Evolutionary conservation across 1,140 invertebrate genomes (phyloP), one percentile per base, ranked within the genome.

Genomic region (Penaeus chinensis): DNA sequence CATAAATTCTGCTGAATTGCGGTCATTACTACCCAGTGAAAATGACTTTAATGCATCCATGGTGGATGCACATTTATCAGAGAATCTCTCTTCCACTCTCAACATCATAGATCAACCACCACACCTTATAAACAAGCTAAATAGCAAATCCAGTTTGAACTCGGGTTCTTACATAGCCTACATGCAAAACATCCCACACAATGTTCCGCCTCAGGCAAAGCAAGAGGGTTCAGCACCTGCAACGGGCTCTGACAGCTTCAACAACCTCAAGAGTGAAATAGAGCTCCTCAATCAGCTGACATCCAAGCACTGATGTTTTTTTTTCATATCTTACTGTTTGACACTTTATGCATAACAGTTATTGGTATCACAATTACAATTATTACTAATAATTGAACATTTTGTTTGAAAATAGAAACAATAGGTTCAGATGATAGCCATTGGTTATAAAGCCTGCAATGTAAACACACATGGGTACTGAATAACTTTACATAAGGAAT

Each of bases 201-300:
- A 88, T 66, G 84, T 82, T 61, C 81, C 47, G 37, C 19, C 71
- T 10, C 71, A 66, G 42, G 22, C 77, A 62, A 82, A 90, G 65
- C 60, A 76, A 76, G 91, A 90, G 47, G 89, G 90, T 13, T 71
- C 90, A 84, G 69, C 88, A 82, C 76, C 90, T 80, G 81, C 90
- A 89, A 61, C 82, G 66, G 54, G 86, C 86, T 84, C 97, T 91
- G 95, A 94, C 27, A 95, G 95, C 60, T 88, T 91, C 66, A 90
- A 88, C 24, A 89, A 90, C 47, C 87, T 90, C 11, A 90, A 88
- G 61, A 85, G 84, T 80, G 88, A 89, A 82, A 89, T 90, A 60
- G 89, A 91, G 82, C 84, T 90, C 80, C 86, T 91, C 60, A 90
- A 91, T 93, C 93, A 94, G 93, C 93, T 94, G 13, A 82, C 86